phyloP scores from a whole-genome alignment of 2,113 vertebrate genomes.

The Odocoileus virginianus region DNA sequence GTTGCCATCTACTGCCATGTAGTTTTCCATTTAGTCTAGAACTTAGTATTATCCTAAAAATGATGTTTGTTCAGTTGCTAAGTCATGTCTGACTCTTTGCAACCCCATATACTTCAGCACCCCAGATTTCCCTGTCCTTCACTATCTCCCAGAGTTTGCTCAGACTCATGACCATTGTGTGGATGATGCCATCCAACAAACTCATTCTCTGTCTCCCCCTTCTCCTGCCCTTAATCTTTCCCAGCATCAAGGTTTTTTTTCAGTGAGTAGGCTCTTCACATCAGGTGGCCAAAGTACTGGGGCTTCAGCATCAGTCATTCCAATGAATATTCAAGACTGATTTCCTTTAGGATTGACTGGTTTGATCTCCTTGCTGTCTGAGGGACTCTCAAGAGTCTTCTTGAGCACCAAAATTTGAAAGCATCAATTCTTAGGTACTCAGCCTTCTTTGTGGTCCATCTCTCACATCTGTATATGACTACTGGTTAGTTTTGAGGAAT shows the following conservation, averaged over 20 bases:
- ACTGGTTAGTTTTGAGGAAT: background rate
- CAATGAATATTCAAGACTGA: background rate
- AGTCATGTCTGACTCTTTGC: background rate
- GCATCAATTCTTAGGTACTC: background rate
- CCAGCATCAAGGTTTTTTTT: background rate
- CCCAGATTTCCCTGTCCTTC: background rate
- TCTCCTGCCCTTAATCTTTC: background rate
- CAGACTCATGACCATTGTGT: background rate
- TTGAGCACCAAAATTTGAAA: background rate
- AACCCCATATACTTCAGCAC: background rate
- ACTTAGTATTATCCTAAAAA: background rate
- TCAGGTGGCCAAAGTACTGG: background rate
- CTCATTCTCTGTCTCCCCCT: background rate
- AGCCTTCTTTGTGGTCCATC: background rate
- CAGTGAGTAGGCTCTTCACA: background rate
- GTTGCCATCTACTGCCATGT: background rate
- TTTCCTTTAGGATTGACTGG: background rate
- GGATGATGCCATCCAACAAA: background rate
- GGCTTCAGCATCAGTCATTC: background rate
- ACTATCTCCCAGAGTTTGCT: background rate
- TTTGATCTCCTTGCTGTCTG: background rate
- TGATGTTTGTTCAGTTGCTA: background rate
- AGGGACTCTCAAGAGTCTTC: background rate
- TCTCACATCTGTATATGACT: background rate
- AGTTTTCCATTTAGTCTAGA: background rate